These are phyloP conservation scores for Coranthus polyacanthus DNA, from an alignment of 2,797 vertebrate species.

Conservation along the genomic window DNA sequence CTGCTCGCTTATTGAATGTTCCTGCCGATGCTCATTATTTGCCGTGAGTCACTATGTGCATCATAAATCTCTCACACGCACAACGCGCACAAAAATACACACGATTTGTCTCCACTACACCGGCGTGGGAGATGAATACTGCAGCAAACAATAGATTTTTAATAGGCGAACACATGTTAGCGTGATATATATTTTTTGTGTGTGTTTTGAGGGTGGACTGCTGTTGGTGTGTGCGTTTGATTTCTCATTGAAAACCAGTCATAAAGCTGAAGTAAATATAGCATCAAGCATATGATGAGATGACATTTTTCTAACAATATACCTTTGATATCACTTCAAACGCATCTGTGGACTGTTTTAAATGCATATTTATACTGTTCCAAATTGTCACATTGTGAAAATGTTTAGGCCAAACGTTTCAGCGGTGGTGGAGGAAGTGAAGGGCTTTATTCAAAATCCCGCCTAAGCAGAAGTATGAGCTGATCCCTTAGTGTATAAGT, in stretches of 20 bases:
- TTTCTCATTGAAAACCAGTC: slow-evolving; percentile 20
- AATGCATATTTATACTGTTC: not conserved
- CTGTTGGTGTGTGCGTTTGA: slow-evolving; percentile 6
- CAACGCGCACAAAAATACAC: slow-evolving; percentile 12
- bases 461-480: too few species aligned
- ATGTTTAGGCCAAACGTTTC: slow-evolving; percentile 6
- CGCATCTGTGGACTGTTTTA: not conserved
- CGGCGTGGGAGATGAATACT: not conserved
- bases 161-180: too few species aligned
- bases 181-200: too few species aligned
- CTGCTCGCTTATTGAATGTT: slow-evolving; percentile 27
- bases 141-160: too few species aligned
- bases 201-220: not conserved
- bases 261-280: slow-evolving; percentile 35
- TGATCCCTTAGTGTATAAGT: too few species aligned
- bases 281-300: slow-evolving; percentile 9
- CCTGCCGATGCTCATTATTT: slow-evolving; percentile 47
- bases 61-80: slow-evolving; percentile 45
- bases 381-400: not conserved
- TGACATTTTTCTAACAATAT: slow-evolving; percentile 14
- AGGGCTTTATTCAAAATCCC: too few species aligned
- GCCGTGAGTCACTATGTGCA: slow-evolving; percentile 62
- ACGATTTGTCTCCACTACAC: not conserved
- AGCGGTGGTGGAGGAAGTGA: not conserved
- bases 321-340: slow-evolving; percentile 36